Evolutionary conservation across 2,888 invertebrate genomes (phyloP).

Genomic region (Sepioteuthis lessoniana): DNA sequence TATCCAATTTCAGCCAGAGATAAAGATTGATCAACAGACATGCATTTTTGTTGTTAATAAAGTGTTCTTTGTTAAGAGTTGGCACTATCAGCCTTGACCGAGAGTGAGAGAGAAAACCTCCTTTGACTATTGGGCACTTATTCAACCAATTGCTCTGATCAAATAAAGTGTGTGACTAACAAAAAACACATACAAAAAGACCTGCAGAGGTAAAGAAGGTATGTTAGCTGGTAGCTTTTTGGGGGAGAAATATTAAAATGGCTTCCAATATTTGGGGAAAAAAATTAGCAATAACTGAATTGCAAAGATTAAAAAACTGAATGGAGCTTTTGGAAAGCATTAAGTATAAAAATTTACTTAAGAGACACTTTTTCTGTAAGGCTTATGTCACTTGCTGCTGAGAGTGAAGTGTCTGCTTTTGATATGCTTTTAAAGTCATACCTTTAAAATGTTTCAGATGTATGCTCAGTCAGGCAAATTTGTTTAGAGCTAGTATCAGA

Average conservation of each 20-base stretch:
- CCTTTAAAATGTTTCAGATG: neutral
- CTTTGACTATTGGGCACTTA: conserved; percentile 2
- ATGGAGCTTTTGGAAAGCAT: neutral
- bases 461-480: too few species aligned
- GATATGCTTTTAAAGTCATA: neutral
- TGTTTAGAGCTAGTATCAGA: too few species aligned
- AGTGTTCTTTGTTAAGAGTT: conserved; percentile 15
- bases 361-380: neutral
- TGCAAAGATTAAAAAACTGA: neutral
- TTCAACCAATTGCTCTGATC: neutral
- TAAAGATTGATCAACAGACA: conserved; percentile 33
- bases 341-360: neutral
- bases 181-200: neutral
- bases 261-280: neutral
- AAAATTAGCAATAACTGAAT: too few species aligned
- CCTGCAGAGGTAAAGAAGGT: neutral
- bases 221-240: neutral
- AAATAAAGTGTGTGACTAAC: neutral
- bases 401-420: neutral
- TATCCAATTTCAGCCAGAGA: neutral
- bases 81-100: conserved; percentile 13
- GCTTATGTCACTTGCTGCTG: neutral
- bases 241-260: neutral
- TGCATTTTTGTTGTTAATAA: conserved; percentile 23
- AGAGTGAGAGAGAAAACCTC: neutral